Percentiles rank a stretch among this genome's conserved stretches.
These are phyloP conservation scores for Miltochrista miniata DNA, from an alignment of 2,888 invertebrate genomes.

Conservation along the genomic window DNA sequence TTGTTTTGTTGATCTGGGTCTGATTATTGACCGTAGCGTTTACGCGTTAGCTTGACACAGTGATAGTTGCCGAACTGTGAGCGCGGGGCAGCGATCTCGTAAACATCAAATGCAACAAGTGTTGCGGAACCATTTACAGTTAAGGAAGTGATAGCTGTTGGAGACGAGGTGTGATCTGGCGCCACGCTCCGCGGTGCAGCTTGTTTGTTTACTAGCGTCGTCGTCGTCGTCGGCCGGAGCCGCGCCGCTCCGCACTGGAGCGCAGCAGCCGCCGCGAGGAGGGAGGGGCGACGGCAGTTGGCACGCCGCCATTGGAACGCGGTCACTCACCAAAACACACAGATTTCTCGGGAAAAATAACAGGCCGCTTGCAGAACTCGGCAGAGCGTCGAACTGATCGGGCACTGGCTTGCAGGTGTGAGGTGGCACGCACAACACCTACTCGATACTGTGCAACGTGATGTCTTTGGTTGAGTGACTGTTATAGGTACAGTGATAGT, in stretches of 20 bases:
- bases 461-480: no score
- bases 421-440: background rate
- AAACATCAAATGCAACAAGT: no score
- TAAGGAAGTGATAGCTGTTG: background rate
- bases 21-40: no score
- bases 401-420: slow-evolving; percentile 5
- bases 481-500: no score
- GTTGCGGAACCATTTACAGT: background rate
- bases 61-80: no score
- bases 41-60: no score
- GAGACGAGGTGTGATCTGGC: background rate
- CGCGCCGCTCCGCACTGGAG: slow-evolving; percentile 17
- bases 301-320: slow-evolving; percentile 66
- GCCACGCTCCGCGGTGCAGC: background rate
- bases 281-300: slow-evolving; percentile 52
- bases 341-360: slow-evolving; percentile 64
- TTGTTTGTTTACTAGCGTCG: slow-evolving; percentile 33
- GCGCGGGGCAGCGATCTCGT: no score
- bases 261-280: slow-evolving; percentile 4
- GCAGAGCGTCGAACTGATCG: slow-evolving; percentile 81
- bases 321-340: slow-evolving; percentile 70
- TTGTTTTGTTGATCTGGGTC: no score
- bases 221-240: slow-evolving; percentile 5
- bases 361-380: slow-evolving; percentile 80
- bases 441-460: no score